Conservation (phyloP, 2,113 vertebrate genomes). For the Campylomormyrus tamandua region DNA sequence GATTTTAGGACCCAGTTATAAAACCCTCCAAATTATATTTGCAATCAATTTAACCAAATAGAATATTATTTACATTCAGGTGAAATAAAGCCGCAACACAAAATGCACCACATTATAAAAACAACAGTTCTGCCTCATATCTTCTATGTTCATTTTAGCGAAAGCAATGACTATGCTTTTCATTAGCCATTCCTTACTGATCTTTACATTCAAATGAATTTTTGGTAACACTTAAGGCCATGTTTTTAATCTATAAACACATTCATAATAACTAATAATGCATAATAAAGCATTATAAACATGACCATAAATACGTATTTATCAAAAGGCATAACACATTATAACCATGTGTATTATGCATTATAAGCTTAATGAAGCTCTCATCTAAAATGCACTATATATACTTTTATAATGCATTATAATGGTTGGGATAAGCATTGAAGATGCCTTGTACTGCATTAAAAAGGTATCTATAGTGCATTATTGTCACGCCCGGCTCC, state of each 20-base stretch:
- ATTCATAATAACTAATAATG: background rate
- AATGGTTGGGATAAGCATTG: too few relatives aligned
- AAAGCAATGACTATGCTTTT: background rate
- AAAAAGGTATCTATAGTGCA: too few relatives aligned
- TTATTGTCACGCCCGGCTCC: too few relatives aligned
- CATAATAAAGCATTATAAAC: too few relatives aligned
- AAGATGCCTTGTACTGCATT: too few relatives aligned
- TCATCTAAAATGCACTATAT: too few relatives aligned
- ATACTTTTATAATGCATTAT: too few relatives aligned
- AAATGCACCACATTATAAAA: background rate
- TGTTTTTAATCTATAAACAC: background rate
- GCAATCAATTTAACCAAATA: background rate
- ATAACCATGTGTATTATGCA: too few relatives aligned
- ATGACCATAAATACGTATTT: too few relatives aligned
- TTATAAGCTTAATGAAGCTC: too few relatives aligned
- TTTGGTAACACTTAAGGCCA: too few relatives aligned
- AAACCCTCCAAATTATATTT: background rate
- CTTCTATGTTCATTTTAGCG: background rate
- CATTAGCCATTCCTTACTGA: background rate
- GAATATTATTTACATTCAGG: background rate
- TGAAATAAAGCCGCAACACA: background rate
- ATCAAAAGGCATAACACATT: too few relatives aligned
- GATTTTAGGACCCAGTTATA: background rate
- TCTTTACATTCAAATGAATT: background rate
- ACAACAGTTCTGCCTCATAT: background rate